A percentile compares a stretch with the other conserved stretches of the same genome.
These are phyloP conservation scores for Proteles cristata DNA, from an alignment of 2,113 vertebrate genomes.

Conservation along the genomic window DNA sequence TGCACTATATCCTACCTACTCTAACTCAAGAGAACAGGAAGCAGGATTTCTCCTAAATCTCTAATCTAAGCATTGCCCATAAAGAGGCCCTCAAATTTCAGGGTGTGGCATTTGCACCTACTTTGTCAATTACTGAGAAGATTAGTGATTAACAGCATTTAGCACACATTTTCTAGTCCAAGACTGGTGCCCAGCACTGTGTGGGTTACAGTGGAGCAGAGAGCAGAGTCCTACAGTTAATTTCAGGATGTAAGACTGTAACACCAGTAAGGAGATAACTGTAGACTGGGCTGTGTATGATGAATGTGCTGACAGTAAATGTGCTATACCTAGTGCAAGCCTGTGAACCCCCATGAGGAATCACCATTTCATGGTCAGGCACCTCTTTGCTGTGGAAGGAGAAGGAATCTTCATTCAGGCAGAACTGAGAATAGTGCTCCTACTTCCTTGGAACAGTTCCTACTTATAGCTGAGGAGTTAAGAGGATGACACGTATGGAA, in stretches of 20 bases:
- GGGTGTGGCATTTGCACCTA: not conserved
- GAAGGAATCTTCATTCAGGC: not conserved
- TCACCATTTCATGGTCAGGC: not conserved
- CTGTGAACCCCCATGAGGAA: not conserved
- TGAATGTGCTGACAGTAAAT: not conserved
- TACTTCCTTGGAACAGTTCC: too few relatives aligned
- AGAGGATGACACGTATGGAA: not conserved
- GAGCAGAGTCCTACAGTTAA: not conserved
- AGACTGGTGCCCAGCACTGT: not conserved
- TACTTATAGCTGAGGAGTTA: not conserved
- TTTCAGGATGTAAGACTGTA: not conserved
- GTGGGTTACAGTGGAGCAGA: not conserved
- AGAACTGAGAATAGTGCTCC: not conserved
- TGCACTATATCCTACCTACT: not conserved
- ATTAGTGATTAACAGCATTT: not conserved
- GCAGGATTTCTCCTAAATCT: not conserved
- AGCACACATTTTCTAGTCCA: not conserved
- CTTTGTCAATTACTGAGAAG: constrained; percentile 19
- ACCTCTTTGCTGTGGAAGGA: not conserved
- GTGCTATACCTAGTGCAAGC: fast-evolving
- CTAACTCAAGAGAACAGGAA: not conserved
- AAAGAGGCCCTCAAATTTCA: not conserved
- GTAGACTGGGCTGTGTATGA: not conserved
- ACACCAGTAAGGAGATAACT: not conserved
- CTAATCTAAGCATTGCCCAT: not conserved